These are phyloP conservation scores for Drosophila lutescens DNA, from an alignment of 2,888 invertebrate species.

Conservation along the genomic window DNA sequence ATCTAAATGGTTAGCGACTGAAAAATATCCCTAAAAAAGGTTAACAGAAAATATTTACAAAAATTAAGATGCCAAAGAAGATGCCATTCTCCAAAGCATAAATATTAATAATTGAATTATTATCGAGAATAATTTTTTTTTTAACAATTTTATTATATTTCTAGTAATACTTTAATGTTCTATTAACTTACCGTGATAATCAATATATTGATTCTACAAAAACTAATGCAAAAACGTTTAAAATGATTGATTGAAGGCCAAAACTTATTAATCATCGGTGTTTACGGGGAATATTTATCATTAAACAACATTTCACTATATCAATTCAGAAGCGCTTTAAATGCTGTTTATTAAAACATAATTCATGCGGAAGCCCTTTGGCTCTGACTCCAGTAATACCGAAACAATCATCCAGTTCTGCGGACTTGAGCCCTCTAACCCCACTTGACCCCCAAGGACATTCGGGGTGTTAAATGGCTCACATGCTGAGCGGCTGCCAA, in stretches of 20 bases:
- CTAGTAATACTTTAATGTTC: no score
- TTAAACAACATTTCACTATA: not conserved
- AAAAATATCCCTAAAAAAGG: no score
- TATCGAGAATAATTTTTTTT: no score
- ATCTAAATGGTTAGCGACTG: no score
- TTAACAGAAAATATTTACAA: no score
- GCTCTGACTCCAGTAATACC: conserved; percentile 17
- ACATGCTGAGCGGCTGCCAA: conserved; percentile 35
- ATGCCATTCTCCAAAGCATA: no score
- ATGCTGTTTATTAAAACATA: conserved; percentile 15
- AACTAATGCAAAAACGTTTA: not conserved
- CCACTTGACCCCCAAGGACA: conserved; percentile 40
- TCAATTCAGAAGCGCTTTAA: conserved; percentile 23
- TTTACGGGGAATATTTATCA: conserved; percentile 6
- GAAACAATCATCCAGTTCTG: conserved; percentile 32
- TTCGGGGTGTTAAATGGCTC: conserved; percentile 31
- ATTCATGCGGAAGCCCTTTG: conserved; percentile 21
- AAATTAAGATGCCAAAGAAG: no score
- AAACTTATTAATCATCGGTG: conserved; percentile 1
- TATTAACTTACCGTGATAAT: not conserved
- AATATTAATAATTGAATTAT: no score
- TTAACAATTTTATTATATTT: no score
- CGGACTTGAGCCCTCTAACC: conserved; percentile 15
- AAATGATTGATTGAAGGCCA: conserved; percentile 15
- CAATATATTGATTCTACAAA: not conserved